phyloP scores from a whole-genome alignment of 37 sponge, comb jelly and placozoan species.

The Amphimedon queenslandica region DNA sequence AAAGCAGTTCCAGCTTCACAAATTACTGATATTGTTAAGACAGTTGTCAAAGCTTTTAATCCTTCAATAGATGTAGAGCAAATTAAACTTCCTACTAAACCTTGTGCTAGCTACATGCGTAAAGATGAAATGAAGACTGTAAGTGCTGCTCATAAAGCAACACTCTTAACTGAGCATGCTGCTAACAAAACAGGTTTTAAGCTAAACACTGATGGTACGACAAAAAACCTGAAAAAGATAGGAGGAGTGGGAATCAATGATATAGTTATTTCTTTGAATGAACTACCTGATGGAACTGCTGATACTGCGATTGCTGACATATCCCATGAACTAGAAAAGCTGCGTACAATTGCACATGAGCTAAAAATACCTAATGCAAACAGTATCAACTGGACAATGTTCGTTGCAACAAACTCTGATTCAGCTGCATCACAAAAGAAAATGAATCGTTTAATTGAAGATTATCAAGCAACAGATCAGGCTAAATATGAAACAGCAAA shows the following conservation, averaged over 20 bases:
- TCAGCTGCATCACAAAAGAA: conserved; percentile 28
- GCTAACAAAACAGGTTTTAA: background rate
- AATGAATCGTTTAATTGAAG: conserved; percentile 19
- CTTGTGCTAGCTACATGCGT: conserved; percentile 21
- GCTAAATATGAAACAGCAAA: conserved; percentile 15
- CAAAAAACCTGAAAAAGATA: conserved; percentile 21
- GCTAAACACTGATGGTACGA: conserved; percentile 40
- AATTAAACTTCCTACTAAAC: conserved; percentile 8
- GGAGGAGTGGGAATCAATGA: conserved; percentile 21
- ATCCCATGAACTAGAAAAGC: conserved; percentile 16
- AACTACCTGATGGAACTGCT: conserved; percentile 28
- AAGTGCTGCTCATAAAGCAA: conserved; percentile 9
- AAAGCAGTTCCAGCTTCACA: conserved; percentile 1
- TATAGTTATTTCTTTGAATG: conserved; percentile 24
- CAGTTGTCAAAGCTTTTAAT: conserved; percentile 3
- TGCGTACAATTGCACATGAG: conserved; percentile 4
- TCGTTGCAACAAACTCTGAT: conserved; percentile 24
- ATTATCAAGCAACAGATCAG: conserved; percentile 13
- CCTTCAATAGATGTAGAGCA: conserved; percentile 8
- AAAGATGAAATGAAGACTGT: conserved; percentile 24
- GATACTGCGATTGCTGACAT: conserved; percentile 21
- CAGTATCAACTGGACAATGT: conserved; percentile 29
- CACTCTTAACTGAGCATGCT: background rate
- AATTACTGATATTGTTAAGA: conserved; percentile 1
- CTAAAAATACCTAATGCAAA: conserved; percentile 24